Conservation (phyloP, 2,888 invertebrate species). For the Lissocephala sabroskyi region DNA sequence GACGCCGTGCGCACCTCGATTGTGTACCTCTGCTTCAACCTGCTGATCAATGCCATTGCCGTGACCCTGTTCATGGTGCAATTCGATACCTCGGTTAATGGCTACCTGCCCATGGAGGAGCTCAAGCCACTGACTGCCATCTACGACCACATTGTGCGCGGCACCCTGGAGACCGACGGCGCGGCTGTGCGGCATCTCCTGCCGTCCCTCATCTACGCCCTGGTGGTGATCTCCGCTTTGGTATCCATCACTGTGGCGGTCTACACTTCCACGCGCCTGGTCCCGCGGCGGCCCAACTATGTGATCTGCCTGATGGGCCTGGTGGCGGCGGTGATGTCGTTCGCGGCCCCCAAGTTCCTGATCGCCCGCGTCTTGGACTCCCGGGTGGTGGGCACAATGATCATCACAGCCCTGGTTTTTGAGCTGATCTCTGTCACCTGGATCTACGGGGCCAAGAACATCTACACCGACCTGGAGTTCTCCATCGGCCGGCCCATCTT, state of each 20-base stretch:
- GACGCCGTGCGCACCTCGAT: conserved; percentile 72
- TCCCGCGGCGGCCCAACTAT: conserved; percentile 71
- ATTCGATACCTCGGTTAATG: conserved; percentile 64
- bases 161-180: conserved; percentile 38
- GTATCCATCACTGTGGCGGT: conserved; percentile 68
- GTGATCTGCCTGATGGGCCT: conserved; percentile 69
- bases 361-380: conserved; percentile 69
- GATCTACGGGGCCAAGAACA: conserved; percentile 72
- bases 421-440: conserved; percentile 71
- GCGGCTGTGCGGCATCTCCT: conserved; percentile 58
- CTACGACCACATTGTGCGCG: conserved; percentile 67
- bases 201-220: conserved; percentile 62
- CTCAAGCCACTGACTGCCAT: conserved; percentile 70
- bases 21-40: conserved; percentile 72
- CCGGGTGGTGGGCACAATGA: conserved; percentile 69
- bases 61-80: conserved; percentile 72
- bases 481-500: conserved; percentile 72
- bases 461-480: conserved; percentile 72
- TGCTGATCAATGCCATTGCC: conserved; percentile 70
- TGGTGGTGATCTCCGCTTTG: conserved; percentile 68
- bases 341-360: conserved; percentile 68
- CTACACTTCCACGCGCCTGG: conserved; percentile 69
- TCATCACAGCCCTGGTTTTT: conserved; percentile 69
- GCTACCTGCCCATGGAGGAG: conserved; percentile 58
- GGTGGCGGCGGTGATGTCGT: conserved; percentile 65